Conservation (phyloP, 2,113 vertebrate species). For the Chloropsis cyanopogon region DNA sequence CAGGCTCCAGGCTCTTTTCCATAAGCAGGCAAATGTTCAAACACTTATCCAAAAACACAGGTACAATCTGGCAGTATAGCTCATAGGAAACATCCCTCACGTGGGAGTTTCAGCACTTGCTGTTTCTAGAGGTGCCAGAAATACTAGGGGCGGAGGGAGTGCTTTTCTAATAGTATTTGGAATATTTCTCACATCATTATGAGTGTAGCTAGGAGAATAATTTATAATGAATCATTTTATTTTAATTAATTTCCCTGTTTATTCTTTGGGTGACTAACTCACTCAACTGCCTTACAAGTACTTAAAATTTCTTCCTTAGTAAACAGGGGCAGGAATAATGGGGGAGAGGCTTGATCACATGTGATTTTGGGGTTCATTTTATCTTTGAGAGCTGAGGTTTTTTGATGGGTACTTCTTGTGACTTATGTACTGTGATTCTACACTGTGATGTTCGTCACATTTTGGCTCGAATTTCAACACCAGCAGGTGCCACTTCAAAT, state of each 20-base stretch:
- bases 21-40: constrained; percentile 16
- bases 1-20: background rate
- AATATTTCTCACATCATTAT: constrained; percentile 61
- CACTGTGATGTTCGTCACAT: background rate
- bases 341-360: background rate
- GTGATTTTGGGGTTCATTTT: background rate
- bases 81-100: constrained; percentile 52
- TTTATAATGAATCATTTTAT: constrained; percentile 30
- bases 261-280: constrained; percentile 4
- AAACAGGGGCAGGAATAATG: background rate
- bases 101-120: constrained; percentile 51
- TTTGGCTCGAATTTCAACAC: background rate
- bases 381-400: background rate
- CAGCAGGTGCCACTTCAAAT: constrained; percentile 18
- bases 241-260: constrained; percentile 42
- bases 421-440: background rate
- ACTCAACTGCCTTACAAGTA: background rate
- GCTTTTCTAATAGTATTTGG: constrained; percentile 39
- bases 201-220: constrained; percentile 25
- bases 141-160: background rate
- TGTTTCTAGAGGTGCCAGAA: constrained; percentile 59
- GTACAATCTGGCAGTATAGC: constrained; percentile 34
- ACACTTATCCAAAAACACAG: constrained; percentile 30
- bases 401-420: background rate
- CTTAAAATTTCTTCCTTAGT: background rate